Conservation (phyloP, 1,140 invertebrate species). For the Brachionus rotundiformis region DNA sequence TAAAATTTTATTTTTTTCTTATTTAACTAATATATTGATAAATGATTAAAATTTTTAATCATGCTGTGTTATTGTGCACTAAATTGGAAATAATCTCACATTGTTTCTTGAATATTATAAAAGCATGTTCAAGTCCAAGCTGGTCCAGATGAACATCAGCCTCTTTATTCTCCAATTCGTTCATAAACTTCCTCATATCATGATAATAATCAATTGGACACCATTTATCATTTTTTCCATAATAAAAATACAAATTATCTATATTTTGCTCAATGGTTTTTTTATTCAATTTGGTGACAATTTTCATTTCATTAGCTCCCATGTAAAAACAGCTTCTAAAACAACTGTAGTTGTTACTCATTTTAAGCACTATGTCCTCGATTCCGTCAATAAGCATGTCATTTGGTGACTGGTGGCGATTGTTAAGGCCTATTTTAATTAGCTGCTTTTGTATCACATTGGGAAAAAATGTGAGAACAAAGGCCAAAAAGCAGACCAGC, state of each 20-base stretch:
- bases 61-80: background rate
- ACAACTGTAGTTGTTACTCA: constrained; percentile 11
- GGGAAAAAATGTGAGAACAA: constrained; percentile 70
- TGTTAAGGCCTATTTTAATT: constrained; percentile 57
- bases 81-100: constrained; percentile 31
- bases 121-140: constrained; percentile 73
- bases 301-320: constrained; percentile 63
- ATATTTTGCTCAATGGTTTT: constrained; percentile 59
- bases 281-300: constrained; percentile 61
- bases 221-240: constrained; percentile 76
- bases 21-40: too few species aligned
- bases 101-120: constrained; percentile 66
- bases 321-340: constrained; percentile 61
- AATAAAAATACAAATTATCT: constrained; percentile 72
- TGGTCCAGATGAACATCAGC: constrained; percentile 71
- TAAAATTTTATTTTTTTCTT: too few species aligned
- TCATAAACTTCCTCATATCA: constrained; percentile 65
- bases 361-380: constrained; percentile 7
- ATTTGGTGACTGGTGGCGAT: constrained; percentile 55
- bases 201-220: constrained; percentile 71
- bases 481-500: constrained; percentile 67
- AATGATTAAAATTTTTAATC: too few species aligned
- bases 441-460: constrained; percentile 56
- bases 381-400: background rate
- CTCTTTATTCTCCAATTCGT: constrained; percentile 62